Evolutionary conservation across 2,113 vertebrate species (phyloP).

Genomic region (Agelaius phoeniceus): DNA sequence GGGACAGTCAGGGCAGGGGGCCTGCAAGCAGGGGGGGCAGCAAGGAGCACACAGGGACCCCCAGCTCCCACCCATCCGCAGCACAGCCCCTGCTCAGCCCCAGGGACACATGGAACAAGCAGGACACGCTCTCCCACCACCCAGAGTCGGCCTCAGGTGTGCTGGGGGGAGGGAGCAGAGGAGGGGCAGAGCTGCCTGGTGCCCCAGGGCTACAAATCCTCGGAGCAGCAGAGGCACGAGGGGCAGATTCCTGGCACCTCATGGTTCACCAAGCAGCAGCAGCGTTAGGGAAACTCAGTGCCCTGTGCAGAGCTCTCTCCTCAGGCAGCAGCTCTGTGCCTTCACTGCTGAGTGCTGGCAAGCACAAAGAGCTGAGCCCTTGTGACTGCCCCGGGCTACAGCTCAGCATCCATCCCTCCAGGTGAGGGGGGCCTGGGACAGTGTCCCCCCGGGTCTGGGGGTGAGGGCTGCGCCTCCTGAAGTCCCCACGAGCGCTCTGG

Average conservation of each 20-base stretch:
- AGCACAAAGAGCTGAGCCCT: fast-evolving
- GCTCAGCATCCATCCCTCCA: fast-evolving
- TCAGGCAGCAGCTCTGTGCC: neutral
- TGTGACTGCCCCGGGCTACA: fast-evolving
- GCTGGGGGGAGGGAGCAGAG: fast-evolving
- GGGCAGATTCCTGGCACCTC: neutral
- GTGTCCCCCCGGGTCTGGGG: fast-evolving
- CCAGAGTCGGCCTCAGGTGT: neutral
- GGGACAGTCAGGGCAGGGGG: neutral
- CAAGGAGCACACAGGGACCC: fast-evolving
- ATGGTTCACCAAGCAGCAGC: neutral
- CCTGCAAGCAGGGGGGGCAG: neutral
- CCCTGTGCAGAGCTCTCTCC: too few relatives aligned
- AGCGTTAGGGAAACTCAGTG: fast-evolving
- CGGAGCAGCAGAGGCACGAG: neutral
- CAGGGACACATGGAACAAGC: fast-evolving
- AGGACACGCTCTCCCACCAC: neutral
- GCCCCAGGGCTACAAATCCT: neutral
- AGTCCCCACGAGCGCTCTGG: fast-evolving
- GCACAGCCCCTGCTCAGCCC: fast-evolving
- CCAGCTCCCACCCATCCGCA: fast-evolving
- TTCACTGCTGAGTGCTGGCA: fast-evolving
- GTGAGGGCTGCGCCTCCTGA: fast-evolving
- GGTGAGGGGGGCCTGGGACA: fast-evolving
- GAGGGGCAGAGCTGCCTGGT: neutral